Conservation (phyloP, 2,888 invertebrate genomes). For the Drosophila demipolita region DNA sequence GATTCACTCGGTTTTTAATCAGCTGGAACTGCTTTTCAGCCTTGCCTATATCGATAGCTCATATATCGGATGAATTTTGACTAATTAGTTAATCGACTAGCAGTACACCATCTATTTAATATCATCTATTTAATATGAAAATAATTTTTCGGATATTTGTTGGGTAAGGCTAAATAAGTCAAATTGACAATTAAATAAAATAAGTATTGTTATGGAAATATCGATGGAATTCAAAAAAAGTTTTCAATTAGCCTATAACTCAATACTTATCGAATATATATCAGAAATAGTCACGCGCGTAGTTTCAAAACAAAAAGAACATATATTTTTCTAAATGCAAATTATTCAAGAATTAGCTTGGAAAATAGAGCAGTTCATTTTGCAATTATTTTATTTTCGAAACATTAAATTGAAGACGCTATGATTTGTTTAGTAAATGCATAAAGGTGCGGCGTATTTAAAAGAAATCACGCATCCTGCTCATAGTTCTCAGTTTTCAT, state of each 20-base stretch:
- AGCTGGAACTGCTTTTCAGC: slow-evolving; percentile 33
- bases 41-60: slow-evolving; percentile 17
- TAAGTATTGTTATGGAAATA: not conserved
- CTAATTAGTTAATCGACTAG: not conserved
- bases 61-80: not conserved
- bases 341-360: not conserved
- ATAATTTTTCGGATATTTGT: not conserved
- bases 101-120: not conserved
- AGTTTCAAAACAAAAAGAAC: not conserved
- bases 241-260: not conserved
- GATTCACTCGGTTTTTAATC: slow-evolving; percentile 30
- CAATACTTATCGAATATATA: not conserved
- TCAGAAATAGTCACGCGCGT: not conserved
- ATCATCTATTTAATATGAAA: not conserved
- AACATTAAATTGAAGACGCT: not conserved
- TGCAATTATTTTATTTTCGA: not conserved
- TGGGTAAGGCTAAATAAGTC: not conserved
- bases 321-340: not conserved
- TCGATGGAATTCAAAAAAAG: not conserved
- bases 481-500: slow-evolving; percentile 96
- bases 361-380: not conserved
- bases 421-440: slow-evolving; percentile 52
- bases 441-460: slow-evolving; percentile 8
- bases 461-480: slow-evolving; percentile 53
- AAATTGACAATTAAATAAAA: not conserved